Conservation (phyloP, 2,113 vertebrate genomes). For the Pygoscelis adeliae region DNA sequence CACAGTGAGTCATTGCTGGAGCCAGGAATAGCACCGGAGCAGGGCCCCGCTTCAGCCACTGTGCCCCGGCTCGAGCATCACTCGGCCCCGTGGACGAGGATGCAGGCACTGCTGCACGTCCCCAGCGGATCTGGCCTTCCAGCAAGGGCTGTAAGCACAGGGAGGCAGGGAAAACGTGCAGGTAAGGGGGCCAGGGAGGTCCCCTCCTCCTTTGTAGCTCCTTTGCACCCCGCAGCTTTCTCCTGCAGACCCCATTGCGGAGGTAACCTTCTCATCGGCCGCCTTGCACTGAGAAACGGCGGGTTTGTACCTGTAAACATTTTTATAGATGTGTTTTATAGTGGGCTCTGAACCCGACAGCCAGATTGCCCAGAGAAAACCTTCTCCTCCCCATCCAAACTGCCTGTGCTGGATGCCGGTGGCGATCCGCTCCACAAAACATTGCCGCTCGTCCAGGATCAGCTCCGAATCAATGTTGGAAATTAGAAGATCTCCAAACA, state of each 20-base stretch:
- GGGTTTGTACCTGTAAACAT: neutral
- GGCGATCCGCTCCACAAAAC: rapidly evolving
- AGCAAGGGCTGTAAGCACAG: rapidly evolving
- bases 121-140: neutral
- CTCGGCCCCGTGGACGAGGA: rapidly evolving
- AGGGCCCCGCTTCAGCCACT: neutral
- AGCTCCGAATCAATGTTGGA: rapidly evolving
- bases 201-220: neutral
- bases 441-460: rapidly evolving
- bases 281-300: rapidly evolving
- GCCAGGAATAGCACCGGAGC: neutral
- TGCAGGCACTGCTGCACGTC: neutral
- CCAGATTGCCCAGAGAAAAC: neutral
- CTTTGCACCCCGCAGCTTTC: neutral
- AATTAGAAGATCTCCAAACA: neutral
- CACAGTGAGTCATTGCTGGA: neutral
- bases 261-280: rapidly evolving
- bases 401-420: rapidly evolving
- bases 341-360: neutral
- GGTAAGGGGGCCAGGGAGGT: neutral
- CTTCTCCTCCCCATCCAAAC: neutral
- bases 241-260: rapidly evolving
- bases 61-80: rapidly evolving
- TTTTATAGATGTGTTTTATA: rapidly evolving
- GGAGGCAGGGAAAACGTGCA: neutral